Evolutionary conservation across 2,797 vertebrate species (phyloP), one percentile per base, ranked within the genome.

Genomic region (Kryptolebias ocellatus): DNA sequence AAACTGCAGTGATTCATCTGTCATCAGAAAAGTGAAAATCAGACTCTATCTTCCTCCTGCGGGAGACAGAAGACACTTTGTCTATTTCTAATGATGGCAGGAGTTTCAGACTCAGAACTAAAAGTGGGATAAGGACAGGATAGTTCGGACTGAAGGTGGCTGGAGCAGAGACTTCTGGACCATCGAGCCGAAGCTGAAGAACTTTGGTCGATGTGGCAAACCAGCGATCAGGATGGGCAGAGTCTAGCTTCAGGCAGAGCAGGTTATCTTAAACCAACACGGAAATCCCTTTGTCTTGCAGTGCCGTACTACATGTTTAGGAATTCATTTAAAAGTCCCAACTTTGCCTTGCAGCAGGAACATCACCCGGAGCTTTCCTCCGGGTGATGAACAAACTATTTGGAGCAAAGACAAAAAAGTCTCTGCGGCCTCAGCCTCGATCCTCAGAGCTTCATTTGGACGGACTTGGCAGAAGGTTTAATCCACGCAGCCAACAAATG

Each of bases 1-100:
- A 67, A 42, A 54, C 56, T 34, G 57, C 1, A 57, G 53, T 60
- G 58, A 72, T 50, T 76, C 7, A 59, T 57, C 78, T 78, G 60
- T 76, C 71, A 81, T 78, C 45, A 54, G 70, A 63, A 65, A 53
- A 55, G 44, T 64, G 27, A 57, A 67, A 73, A 70, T 69, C 12
- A 51, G 58, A 46, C 15, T 46, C 17, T 34, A 52, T 72, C 79
- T 72, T 14, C 14, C 42, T 54, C 55, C n/a, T 24, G 20, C 20
- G 20, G 20, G 20, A 24, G 20, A 24, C n/a, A 24, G 39, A 3
- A 28, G 9, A 61, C 16, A 53, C 53, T 44, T 6, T 8, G 18
- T 55, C n/a, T 58, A 39, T 63, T 29, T 57, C 0, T 70, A 18
- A 6, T n/a, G 0, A 11, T 12, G 20, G 16, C 16, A 50, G 10